Conservation (phyloP, 2,113 vertebrate genomes). For the Scopus umbretta region DNA sequence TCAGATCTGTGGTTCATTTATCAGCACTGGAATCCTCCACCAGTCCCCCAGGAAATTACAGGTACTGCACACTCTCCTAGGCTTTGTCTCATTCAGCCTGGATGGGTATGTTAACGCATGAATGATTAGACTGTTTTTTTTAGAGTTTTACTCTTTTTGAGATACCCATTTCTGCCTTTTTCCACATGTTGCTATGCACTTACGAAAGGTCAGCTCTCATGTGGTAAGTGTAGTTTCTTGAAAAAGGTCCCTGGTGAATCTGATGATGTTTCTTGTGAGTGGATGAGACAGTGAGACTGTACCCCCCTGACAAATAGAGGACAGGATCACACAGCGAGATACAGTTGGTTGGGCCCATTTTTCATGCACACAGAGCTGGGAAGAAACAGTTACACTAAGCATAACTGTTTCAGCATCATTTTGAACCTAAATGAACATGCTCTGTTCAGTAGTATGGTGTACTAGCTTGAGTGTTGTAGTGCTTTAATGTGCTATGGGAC, state of each 20-base stretch:
- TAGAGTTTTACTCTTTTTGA: background rate
- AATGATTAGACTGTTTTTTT: background rate
- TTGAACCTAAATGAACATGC: background rate
- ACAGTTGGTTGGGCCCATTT: background rate
- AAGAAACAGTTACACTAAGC: background rate
- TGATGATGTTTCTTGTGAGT: background rate
- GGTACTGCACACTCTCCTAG: fast-evolving
- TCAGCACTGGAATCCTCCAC: background rate
- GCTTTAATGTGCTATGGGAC: background rate
- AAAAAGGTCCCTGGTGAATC: background rate
- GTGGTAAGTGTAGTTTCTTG: background rate
- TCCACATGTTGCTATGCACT: background rate
- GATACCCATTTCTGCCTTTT: background rate
- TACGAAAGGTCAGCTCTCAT: background rate
- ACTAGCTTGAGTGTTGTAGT: background rate
- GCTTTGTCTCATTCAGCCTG: background rate
- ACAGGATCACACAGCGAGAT: background rate
- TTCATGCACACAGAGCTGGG: background rate
- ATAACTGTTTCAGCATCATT: background rate
- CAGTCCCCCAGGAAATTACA: background rate
- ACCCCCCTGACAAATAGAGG: background rate
- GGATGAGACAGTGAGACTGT: background rate
- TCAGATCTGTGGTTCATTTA: background rate
- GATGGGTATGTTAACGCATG: fast-evolving
- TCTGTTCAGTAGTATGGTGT: background rate